Percentiles rank a stretch among this genome's conserved stretches.
These are phyloP conservation scores for Leptinotarsa haldemani DNA, from an alignment of 2,888 invertebrate genomes.

Conservation along the genomic window DNA sequence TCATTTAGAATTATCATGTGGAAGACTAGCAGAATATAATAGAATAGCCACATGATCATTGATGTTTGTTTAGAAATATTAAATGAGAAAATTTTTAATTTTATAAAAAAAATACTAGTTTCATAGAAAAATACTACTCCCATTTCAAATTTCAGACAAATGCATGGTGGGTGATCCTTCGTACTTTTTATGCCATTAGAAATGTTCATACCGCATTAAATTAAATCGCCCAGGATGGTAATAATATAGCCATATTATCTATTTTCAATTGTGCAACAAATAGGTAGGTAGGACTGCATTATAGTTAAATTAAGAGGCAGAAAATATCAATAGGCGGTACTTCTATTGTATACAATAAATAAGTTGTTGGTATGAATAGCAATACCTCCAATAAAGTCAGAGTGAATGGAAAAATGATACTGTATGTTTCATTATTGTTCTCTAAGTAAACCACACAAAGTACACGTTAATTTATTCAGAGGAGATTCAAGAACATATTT, in stretches of 20 bases:
- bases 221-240: constrained; percentile 1
- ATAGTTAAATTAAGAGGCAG: neutral
- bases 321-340: constrained; percentile 9
- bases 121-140: no score
- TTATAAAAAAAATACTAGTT: no score
- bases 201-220: neutral
- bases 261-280: constrained; percentile 9
- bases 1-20: no score
- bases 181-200: neutral
- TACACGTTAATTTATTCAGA: neutral
- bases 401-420: neutral
- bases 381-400: neutral
- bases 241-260: constrained; percentile 10
- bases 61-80: no score
- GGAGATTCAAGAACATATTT: neutral
- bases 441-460: neutral
- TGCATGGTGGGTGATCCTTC: constrained; percentile 1
- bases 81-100: no score
- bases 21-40: no score
- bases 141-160: neutral
- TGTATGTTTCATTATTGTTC: neutral
- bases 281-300: constrained; percentile 6
- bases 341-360: constrained; percentile 1
- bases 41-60: no score
- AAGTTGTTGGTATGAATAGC: neutral